A percentile compares a stretch with the other conserved stretches of the same genome.
Conservation (phyloP, 2,113 vertebrate genomes). For the Xiphophorus maculatus region DNA sequence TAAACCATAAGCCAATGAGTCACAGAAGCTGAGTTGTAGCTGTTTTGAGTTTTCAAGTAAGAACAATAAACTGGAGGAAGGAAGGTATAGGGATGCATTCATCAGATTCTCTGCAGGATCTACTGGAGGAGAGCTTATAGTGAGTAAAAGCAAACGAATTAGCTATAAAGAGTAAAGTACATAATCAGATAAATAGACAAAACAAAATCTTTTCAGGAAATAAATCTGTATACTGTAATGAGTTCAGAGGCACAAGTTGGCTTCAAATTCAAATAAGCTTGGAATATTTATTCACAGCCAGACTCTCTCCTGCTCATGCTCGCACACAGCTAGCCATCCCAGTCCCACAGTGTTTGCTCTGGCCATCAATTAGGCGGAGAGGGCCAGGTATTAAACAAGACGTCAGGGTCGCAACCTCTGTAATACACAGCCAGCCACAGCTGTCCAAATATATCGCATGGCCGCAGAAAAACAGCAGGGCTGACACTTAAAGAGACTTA, state of each 20-base stretch:
- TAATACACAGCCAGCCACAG: slow-evolving; percentile 73
- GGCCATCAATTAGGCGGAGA: slow-evolving; percentile 73
- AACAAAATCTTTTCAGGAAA: background rate
- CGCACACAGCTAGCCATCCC: slow-evolving; percentile 21
- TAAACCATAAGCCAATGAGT: background rate
- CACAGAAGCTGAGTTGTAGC: background rate
- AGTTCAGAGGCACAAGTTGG: background rate
- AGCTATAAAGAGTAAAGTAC: background rate
- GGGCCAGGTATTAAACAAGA: slow-evolving; percentile 75
- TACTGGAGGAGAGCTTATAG: background rate
- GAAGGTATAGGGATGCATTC: background rate
- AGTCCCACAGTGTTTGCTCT: slow-evolving; percentile 62
- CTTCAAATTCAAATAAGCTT: slow-evolving; percentile 21
- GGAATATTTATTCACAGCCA: slow-evolving; percentile 46
- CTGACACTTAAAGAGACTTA: slow-evolving; percentile 6
- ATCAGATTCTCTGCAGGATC: background rate
- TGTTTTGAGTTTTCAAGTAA: background rate
- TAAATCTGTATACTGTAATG: background rate
- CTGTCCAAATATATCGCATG: slow-evolving; percentile 77
- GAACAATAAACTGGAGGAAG: background rate
- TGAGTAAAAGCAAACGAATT: too few species aligned
- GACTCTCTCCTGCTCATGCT: slow-evolving; percentile 40
- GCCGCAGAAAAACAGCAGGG: slow-evolving; percentile 26
- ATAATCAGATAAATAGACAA: background rate
- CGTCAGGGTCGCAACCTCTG: slow-evolving; percentile 74